phyloP scores from a whole-genome alignment of 2,797 vertebrate species.

The Peromyscus aztecus region DNA sequence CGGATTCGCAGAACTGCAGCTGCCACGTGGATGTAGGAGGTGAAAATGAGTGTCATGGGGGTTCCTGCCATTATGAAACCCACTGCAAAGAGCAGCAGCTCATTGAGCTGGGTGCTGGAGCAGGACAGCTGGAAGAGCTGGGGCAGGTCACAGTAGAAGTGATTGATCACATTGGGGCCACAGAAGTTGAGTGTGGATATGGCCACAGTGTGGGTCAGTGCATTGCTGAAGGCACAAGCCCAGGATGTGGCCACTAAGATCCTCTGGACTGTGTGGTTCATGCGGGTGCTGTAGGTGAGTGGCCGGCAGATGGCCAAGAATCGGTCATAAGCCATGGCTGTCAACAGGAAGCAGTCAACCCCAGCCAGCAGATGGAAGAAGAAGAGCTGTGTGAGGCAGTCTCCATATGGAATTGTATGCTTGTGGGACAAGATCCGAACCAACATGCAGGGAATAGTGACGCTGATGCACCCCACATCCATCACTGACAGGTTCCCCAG shows the following conservation, averaged over 20 bases:
- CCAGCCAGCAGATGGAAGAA: slow-evolving; percentile 76
- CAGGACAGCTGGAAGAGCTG: slow-evolving; percentile 76
- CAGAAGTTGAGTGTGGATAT: slow-evolving; percentile 73
- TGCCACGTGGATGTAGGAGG: slow-evolving; percentile 65
- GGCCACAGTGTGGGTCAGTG: slow-evolving; percentile 72
- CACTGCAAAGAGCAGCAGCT: slow-evolving; percentile 74
- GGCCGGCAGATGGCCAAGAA: slow-evolving; percentile 74
- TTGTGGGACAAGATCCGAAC: slow-evolving; percentile 40
- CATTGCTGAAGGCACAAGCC: slow-evolving; percentile 70
- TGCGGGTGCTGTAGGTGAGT: slow-evolving; percentile 69
- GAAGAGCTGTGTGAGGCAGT: slow-evolving; percentile 74
- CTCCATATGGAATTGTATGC: slow-evolving; percentile 4
- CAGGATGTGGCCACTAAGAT: slow-evolving; percentile 63
- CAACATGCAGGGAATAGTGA: slow-evolving; percentile 79
- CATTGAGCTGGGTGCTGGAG: slow-evolving; percentile 66
- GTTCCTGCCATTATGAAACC: slow-evolving; percentile 68
- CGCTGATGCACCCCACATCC: slow-evolving; percentile 76
- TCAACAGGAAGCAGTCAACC: slow-evolving; percentile 79
- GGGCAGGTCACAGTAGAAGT: slow-evolving; percentile 77
- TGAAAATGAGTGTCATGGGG: slow-evolving; percentile 69
- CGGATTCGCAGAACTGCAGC: slow-evolving; percentile 58
- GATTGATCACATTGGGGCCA: slow-evolving; percentile 69
- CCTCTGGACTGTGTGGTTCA: slow-evolving; percentile 60
- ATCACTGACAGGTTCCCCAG: slow-evolving; percentile 80
- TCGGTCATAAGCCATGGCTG: slow-evolving; percentile 77